Evolutionary conservation across 2,888 invertebrate genomes (phyloP).

Genomic region (Drosophila bunnanda): DNA sequence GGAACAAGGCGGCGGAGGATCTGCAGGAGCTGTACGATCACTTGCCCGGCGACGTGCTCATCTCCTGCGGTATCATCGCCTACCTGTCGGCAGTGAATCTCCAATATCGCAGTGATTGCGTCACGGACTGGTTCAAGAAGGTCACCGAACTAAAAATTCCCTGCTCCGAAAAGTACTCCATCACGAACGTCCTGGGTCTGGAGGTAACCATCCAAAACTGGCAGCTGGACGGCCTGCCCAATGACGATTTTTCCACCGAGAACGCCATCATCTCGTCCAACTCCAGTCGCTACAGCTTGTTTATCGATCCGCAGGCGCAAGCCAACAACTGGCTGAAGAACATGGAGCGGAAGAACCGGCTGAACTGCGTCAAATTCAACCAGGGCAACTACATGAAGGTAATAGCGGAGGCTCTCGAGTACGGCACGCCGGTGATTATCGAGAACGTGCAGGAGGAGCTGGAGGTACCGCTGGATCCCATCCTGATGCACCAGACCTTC

Average conservation of each 20-base stretch:
- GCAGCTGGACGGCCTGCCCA: slow-evolving; percentile 94
- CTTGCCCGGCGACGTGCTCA: slow-evolving; percentile 94
- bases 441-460: slow-evolving; percentile 94
- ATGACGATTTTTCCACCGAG: slow-evolving; percentile 93
- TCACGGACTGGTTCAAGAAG: slow-evolving; percentile 90
- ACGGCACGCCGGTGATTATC: slow-evolving; percentile 91
- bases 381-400: slow-evolving; percentile 84
- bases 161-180: slow-evolving; percentile 89
- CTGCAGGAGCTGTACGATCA: slow-evolving; percentile 91
- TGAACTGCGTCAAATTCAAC: slow-evolving; percentile 83
- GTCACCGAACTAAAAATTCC: slow-evolving; percentile 90
- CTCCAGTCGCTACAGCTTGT: slow-evolving; percentile 94
- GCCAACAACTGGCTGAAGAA: slow-evolving; percentile 96
- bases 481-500: slow-evolving; percentile 91
- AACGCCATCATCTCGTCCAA: slow-evolving; percentile 93
- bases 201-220: slow-evolving; percentile 91
- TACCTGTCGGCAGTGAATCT: slow-evolving; percentile 95
- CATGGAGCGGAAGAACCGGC: slow-evolving; percentile 88
- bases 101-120: slow-evolving; percentile 87
- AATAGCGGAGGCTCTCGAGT: slow-evolving; percentile 89
- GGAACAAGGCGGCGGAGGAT: slow-evolving; percentile 91
- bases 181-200: slow-evolving; percentile 91
- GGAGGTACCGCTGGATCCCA: slow-evolving; percentile 94
- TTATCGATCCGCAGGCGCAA: slow-evolving; percentile 96
- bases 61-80: slow-evolving; percentile 94